Evolutionary conservation across 1,140 invertebrate genomes (phyloP).

Genomic region (Zaprionus ornatus): DNA sequence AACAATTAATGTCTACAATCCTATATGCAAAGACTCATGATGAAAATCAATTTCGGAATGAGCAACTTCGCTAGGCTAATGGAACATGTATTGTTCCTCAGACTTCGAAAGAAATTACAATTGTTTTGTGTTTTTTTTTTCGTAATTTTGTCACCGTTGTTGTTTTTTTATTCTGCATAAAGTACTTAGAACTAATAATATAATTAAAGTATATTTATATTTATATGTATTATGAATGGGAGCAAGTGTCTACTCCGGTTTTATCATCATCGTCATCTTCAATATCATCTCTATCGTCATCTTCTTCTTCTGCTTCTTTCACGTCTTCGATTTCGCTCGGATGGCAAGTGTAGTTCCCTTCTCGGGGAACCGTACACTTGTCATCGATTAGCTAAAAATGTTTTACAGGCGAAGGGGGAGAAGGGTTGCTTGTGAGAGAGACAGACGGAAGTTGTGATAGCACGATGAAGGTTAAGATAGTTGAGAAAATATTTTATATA

Average conservation of each 20-base stretch:
- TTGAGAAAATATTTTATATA: conserved; percentile 67
- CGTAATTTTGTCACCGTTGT: conserved; percentile 83
- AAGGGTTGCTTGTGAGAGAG: conserved; percentile 18
- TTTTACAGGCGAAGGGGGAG: conserved; percentile 26
- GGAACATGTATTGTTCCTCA: neutral
- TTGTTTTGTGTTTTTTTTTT: conserved; percentile 62
- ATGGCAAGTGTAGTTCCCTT: conserved; percentile 64
- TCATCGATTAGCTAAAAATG: conserved; percentile 67
- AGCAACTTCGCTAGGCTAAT: neutral
- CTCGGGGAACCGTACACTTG: conserved; percentile 55
- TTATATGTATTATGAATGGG: conserved; percentile 72
- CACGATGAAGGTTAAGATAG: conserved; percentile 24
- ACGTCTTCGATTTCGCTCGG: conserved; percentile 47
- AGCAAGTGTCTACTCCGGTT: conserved; percentile 49
- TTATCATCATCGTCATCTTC: conserved; percentile 59
- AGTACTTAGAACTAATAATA: conserved; percentile 78
- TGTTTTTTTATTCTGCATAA: conserved; percentile 83
- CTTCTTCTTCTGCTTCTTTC: conserved; percentile 26
- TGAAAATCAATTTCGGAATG: conserved; percentile 16
- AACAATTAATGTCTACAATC: neutral
- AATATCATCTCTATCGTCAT: conserved; percentile 27
- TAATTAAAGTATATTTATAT: conserved; percentile 75
- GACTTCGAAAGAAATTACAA: conserved; percentile 15
- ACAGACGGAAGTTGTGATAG: conserved; percentile 12
- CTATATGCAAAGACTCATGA: neutral